Evolutionary conservation across 2,888 invertebrate genomes (phyloP).

Genomic region (Trissolcus brochymenae): DNA sequence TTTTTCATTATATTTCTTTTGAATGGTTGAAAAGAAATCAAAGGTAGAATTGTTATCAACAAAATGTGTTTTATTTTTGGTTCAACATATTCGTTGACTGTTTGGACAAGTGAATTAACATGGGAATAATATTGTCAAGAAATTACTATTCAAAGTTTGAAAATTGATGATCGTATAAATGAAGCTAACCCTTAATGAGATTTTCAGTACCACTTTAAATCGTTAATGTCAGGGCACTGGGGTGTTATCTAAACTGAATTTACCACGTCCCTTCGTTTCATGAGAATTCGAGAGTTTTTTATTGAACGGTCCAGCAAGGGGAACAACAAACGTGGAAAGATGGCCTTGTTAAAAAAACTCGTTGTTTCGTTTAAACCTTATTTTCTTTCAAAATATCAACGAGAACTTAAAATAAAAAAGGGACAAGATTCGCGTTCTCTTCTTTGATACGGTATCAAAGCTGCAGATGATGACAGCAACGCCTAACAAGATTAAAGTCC

Average conservation of each 20-base stretch:
- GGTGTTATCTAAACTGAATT: constrained; percentile 53
- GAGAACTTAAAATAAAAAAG: not conserved
- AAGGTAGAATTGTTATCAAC: not conserved
- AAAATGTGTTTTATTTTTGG: not conserved
- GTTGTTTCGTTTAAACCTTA: too few relatives aligned
- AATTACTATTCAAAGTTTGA: constrained; percentile 41
- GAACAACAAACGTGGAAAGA: constrained; percentile 2
- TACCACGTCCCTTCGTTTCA: constrained; percentile 47
- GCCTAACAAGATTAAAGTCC: constrained; percentile 30
- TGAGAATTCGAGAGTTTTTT: constrained; percentile 39
- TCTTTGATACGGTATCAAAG: not conserved
- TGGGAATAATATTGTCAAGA: constrained; percentile 6
- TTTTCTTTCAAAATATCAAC: not conserved
- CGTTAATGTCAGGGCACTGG: constrained; percentile 37
- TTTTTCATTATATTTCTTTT: too few relatives aligned
- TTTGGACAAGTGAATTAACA: not conserved
- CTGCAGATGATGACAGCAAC: constrained; percentile 4
- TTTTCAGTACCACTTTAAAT: constrained; percentile 50
- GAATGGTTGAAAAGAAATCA: too few relatives aligned
- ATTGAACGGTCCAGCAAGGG: constrained; percentile 26
- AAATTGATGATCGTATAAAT: constrained; percentile 45
- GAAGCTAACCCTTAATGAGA: constrained; percentile 54
- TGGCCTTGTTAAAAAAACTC: too few relatives aligned
- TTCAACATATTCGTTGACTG: not conserved
- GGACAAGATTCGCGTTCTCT: not conserved